Conservation (phyloP, 2,113 vertebrate species). For the Barnardius zonarius region DNA sequence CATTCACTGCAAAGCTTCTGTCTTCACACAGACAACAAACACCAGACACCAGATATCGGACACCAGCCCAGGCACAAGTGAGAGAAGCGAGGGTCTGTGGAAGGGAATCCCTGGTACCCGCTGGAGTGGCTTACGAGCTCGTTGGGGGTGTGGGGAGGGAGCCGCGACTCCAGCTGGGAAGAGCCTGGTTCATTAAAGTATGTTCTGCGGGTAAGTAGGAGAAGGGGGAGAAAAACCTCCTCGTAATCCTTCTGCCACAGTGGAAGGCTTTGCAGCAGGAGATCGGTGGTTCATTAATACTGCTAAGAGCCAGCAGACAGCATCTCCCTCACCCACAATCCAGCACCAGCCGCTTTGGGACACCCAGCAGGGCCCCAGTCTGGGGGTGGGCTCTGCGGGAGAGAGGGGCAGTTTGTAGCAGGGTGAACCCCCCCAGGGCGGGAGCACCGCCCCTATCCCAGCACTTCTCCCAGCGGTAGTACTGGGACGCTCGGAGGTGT, state of each 20-base stretch:
- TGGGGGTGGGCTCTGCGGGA: not conserved
- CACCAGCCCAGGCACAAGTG: fast-evolving
- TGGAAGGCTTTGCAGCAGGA: not conserved
- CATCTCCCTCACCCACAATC: not conserved
- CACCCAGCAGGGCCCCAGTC: not conserved
- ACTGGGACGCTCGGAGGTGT: not conserved
- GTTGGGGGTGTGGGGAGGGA: not conserved
- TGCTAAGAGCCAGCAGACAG: not conserved
- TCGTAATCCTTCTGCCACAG: not conserved
- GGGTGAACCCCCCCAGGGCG: not conserved
- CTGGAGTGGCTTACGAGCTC: not conserved
- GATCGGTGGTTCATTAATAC: not conserved
- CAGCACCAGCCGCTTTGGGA: not conserved
- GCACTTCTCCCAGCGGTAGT: not conserved
- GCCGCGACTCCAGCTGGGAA: fast-evolving
- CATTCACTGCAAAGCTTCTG: not conserved
- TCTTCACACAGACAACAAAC: too few relatives aligned
- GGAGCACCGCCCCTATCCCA: not conserved
- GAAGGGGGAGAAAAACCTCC: not conserved
- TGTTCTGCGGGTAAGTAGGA: not conserved
- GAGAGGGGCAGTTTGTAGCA: not conserved
- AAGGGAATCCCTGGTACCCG: too few relatives aligned
- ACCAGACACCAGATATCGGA: not conserved
- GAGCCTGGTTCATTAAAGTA: not conserved
- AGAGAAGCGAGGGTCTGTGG: not conserved